Percentiles rank a stretch among this genome's conserved stretches.
These are phyloP conservation scores for Chydorus sphaericus DNA, from an alignment of 2,888 invertebrate species.

Conservation along the genomic window DNA sequence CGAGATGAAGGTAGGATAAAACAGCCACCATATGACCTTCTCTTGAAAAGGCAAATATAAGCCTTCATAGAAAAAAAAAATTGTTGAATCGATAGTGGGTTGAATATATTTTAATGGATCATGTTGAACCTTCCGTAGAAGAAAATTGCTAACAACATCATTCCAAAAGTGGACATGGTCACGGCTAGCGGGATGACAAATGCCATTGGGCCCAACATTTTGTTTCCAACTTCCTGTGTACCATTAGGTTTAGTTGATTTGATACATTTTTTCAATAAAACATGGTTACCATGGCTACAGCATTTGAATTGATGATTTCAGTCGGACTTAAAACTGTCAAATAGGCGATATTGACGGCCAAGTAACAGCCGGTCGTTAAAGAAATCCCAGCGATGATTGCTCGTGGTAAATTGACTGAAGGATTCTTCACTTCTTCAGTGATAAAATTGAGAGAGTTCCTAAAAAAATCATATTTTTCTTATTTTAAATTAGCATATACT, in stretches of 20 bases:
- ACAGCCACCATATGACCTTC: conserved; percentile 84
- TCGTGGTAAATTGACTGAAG: conserved; percentile 64
- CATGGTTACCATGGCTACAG: conserved; percentile 63
- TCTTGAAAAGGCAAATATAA: conserved; percentile 84
- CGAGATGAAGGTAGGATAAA: conserved; percentile 78
- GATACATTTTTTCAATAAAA: conserved; percentile 21
- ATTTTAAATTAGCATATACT: background rate
- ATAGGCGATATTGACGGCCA: conserved; percentile 71
- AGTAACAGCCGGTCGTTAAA: conserved; percentile 59
- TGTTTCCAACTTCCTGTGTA: conserved; percentile 24
- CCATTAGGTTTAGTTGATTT: conserved; percentile 1
- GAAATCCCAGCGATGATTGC: conserved; percentile 71
- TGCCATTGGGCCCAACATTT: conserved; percentile 46
- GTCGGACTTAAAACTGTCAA: conserved; percentile 57
- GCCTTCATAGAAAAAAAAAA: conserved; percentile 30
- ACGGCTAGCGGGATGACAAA: conserved; percentile 60
- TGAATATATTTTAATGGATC: background rate
- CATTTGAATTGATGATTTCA: conserved; percentile 52
- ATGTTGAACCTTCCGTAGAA: background rate
- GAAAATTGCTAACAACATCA: conserved; percentile 37
- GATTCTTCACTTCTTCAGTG: conserved; percentile 96
- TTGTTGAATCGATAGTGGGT: background rate
- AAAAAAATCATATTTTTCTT: background rate
- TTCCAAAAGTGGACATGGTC: conserved; percentile 60
- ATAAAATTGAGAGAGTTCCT: conserved; percentile 95